Percentiles rank a stretch among this genome's conserved stretches.
Evolutionary conservation across 2,888 invertebrate species (phyloP).

Genomic region (Eretmocerus hayati): DNA sequence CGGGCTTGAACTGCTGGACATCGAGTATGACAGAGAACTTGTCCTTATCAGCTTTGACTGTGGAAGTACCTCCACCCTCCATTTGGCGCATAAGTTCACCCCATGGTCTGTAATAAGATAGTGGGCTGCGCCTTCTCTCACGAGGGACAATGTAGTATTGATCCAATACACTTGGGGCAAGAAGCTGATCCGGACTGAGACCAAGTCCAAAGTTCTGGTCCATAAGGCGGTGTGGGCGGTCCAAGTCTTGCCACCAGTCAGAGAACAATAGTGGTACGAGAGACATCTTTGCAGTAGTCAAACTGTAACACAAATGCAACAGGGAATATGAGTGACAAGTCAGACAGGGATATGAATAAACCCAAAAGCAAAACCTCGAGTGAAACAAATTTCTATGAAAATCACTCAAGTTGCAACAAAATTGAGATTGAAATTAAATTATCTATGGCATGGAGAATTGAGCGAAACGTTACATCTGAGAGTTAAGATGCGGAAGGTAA

Average conservation of each 20-base stretch:
- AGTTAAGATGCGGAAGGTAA: too few relatives aligned
- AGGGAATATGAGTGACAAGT: too few relatives aligned
- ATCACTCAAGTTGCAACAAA: too few relatives aligned
- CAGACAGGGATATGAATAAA: too few relatives aligned
- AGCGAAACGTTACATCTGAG: too few relatives aligned
- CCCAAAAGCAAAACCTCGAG: too few relatives aligned
- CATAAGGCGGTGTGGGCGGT: slow-evolving; percentile 45
- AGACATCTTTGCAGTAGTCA: slow-evolving; percentile 59
- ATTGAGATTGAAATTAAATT: too few relatives aligned
- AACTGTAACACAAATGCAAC: too few relatives aligned
- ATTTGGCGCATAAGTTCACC: slow-evolving; percentile 42
- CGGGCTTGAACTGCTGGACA: slow-evolving; percentile 63
- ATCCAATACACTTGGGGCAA: slow-evolving; percentile 17
- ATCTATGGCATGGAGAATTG: too few relatives aligned
- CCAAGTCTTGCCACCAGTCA: slow-evolving; percentile 80
- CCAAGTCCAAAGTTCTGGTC: slow-evolving; percentile 39
- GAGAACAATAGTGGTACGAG: slow-evolving; percentile 75
- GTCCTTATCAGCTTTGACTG: slow-evolving; percentile 58
- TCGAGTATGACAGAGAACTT: slow-evolving; percentile 67
- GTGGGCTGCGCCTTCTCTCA: slow-evolving; percentile 12
- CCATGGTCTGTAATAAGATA: slow-evolving; percentile 28
- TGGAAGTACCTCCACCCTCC: slow-evolving; percentile 53
- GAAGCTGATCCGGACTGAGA: slow-evolving; percentile 28
- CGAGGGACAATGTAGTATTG: slow-evolving; percentile 3
- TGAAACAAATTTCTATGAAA: too few relatives aligned